These are phyloP conservation scores for Drosophila ambigua DNA, from an alignment of 1,140 invertebrate species.

Conservation along the genomic window DNA sequence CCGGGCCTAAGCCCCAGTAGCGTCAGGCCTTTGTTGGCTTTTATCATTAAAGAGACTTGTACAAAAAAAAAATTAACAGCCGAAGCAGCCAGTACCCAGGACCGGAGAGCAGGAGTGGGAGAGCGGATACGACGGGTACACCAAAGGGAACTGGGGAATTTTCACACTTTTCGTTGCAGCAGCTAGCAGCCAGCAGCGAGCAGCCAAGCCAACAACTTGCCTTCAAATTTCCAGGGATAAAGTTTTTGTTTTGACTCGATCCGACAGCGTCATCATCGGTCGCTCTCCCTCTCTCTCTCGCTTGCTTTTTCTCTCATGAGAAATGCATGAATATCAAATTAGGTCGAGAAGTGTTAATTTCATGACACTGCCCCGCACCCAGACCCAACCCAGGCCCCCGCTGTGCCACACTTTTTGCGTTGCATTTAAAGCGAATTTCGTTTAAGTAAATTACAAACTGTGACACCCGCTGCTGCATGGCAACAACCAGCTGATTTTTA, in stretches of 20 bases:
- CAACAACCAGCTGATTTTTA: conserved; percentile 36
- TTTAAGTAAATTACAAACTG: conserved; percentile 26
- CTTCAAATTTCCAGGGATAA: conserved; percentile 57
- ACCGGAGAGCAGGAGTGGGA: background rate
- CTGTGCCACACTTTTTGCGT: background rate
- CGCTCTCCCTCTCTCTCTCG: conserved; percentile 30
- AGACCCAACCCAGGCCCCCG: too few relatives aligned
- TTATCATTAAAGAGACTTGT: conserved; percentile 71
- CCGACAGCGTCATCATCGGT: conserved; percentile 4
- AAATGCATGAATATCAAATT: conserved; percentile 77
- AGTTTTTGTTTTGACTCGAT: conserved; percentile 47
- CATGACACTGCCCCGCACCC: conserved; percentile 39
- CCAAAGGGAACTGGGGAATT: conserved; percentile 62
- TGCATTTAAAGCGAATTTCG: conserved; percentile 14
- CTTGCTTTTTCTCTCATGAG: conserved; percentile 51
- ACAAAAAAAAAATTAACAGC: conserved; percentile 45
- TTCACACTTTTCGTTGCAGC: conserved; percentile 60
- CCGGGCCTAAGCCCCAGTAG: conserved; percentile 51
- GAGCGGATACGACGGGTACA: conserved; percentile 4
- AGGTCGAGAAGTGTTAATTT: conserved; percentile 75
- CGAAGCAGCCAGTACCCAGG: conserved; percentile 24
- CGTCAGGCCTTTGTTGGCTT: conserved; percentile 63
- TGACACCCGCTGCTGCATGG: too few relatives aligned
- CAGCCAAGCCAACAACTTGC: conserved; percentile 17
- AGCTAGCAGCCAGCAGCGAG: conserved; percentile 6